These are phyloP conservation scores for Aythya fuligula DNA, from an alignment of 2,797 vertebrate species.

Conservation along the genomic window DNA sequence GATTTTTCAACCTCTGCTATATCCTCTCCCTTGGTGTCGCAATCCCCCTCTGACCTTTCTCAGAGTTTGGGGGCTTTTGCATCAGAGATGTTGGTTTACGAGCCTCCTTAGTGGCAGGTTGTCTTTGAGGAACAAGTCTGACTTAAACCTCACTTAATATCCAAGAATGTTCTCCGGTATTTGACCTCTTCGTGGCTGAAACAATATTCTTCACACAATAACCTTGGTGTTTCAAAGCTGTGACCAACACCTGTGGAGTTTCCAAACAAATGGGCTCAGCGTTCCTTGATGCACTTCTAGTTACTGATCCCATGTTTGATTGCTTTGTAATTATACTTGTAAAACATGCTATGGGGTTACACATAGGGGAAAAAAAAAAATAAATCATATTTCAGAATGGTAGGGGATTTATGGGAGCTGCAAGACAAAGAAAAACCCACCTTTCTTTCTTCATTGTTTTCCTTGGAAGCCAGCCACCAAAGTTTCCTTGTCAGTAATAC, in stretches of 20 bases:
- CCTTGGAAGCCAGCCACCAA: conserved; percentile 56
- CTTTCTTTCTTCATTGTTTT: conserved; percentile 60
- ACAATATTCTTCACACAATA: background rate
- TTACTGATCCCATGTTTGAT: background rate
- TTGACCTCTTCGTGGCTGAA: background rate
- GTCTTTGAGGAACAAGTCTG: conserved; percentile 17
- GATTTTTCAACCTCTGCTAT: background rate
- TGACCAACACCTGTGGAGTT: conserved; percentile 10
- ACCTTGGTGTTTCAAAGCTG: conserved; percentile 6
- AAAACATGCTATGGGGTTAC: conserved; percentile 11
- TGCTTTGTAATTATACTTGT: conserved; percentile 19
- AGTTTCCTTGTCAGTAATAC: conserved; percentile 52
- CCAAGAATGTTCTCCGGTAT: background rate
- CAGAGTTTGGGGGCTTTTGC: background rate
- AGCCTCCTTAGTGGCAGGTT: background rate
- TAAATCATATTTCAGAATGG: conserved; percentile 8
- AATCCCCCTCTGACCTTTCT: background rate
- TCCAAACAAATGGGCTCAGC: background rate
- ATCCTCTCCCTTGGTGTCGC: background rate
- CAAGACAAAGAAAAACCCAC: conserved; percentile 59
- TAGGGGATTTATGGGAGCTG: conserved; percentile 27
- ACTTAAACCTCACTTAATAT: conserved; percentile 9
- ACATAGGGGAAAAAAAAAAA: background rate
- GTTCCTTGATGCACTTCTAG: background rate
- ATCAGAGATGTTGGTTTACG: background rate